phyloP scores from a whole-genome alignment of 2,888 invertebrate species.

The Antheraea yamamai region DNA sequence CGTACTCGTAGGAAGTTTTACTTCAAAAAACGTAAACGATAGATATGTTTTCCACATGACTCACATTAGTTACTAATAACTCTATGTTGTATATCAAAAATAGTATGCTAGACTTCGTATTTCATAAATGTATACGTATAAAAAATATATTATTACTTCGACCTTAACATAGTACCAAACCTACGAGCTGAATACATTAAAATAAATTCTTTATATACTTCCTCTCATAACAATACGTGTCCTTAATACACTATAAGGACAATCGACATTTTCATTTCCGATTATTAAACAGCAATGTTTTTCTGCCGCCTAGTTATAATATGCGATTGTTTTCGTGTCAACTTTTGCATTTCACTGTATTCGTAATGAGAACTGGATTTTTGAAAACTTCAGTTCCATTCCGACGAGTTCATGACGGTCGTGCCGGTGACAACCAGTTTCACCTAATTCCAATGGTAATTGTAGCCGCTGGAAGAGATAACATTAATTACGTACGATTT shows the following conservation, averaged over 20 bases:
- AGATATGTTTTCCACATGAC: too few species aligned
- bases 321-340: constrained; percentile 74
- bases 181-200: background rate
- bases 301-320: constrained; percentile 62
- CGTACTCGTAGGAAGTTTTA: too few species aligned
- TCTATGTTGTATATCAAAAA: background rate
- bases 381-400: constrained; percentile 52
- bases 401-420: constrained; percentile 40
- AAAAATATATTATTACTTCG: background rate
- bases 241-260: constrained; percentile 59
- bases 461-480: constrained; percentile 59
- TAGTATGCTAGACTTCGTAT: background rate
- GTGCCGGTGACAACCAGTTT: constrained; percentile 51
- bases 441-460: constrained; percentile 73
- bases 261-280: constrained; percentile 54
- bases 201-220: constrained; percentile 1
- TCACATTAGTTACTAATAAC: background rate
- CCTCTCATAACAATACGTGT: constrained; percentile 43
- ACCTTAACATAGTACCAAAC: background rate
- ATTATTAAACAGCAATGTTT: constrained; percentile 49
- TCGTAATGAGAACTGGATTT: constrained; percentile 62
- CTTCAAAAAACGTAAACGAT: too few species aligned
- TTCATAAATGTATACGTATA: background rate
- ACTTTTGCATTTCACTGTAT: constrained; percentile 77
- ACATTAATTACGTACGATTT: constrained; percentile 61